Conservation (phyloP, 2,888 invertebrate species). For the Carcina quercana region DNA sequence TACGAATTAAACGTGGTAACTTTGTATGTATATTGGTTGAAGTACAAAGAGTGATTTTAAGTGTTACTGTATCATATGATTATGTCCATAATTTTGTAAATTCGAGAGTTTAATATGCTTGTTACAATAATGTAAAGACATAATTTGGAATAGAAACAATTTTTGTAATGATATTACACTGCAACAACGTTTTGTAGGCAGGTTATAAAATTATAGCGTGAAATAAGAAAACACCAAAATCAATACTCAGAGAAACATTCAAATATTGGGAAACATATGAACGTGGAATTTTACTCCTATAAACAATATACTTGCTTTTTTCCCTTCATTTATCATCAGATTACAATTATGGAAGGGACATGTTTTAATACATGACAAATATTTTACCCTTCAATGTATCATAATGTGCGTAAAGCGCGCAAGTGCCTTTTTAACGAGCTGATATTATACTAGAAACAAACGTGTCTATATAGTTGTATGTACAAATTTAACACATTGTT, state of each 20-base stretch:
- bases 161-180: constrained; percentile 26
- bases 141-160: constrained; percentile 6
- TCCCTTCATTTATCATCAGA: too few relatives aligned
- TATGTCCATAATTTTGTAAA: constrained; percentile 8
- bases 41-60: constrained; percentile 43
- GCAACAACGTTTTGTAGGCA: constrained; percentile 29
- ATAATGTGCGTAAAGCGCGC: constrained; percentile 1
- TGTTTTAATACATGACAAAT: neutral
- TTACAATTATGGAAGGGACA: neutral
- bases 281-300: too few relatives aligned
- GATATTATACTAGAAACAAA: constrained; percentile 22
- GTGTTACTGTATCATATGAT: constrained; percentile 19
- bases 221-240: constrained; percentile 56
- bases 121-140: neutral
- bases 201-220: constrained; percentile 54
- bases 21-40: too few relatives aligned
- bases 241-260: constrained; percentile 51
- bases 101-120: neutral
- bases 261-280: constrained; percentile 25
- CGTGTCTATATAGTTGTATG: constrained; percentile 2
- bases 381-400: too few relatives aligned
- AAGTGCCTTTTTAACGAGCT: constrained; percentile 37
- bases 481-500: neutral
- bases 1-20: too few relatives aligned
- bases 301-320: too few relatives aligned